These are phyloP conservation scores for Larimichthys polyactis DNA, from an alignment of 2,113 vertebrate species.

Conservation along the genomic window DNA sequence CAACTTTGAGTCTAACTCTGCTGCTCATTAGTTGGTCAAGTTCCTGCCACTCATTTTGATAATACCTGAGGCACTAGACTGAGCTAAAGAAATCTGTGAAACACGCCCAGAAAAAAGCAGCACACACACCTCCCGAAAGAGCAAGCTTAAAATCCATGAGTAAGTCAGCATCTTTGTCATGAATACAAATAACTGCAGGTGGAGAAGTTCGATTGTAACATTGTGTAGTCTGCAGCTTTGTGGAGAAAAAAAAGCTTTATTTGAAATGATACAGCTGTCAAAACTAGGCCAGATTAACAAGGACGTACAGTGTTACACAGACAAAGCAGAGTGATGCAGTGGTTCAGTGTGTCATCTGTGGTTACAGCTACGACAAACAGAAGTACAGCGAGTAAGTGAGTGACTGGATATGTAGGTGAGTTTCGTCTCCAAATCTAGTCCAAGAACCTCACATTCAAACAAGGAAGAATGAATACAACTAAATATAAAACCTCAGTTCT, in stretches of 20 bases:
- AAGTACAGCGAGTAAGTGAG: neutral
- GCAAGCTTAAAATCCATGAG: conserved; percentile 6
- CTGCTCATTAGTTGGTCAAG: conserved; percentile 20
- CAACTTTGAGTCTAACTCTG: conserved; percentile 3
- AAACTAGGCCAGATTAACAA: neutral
- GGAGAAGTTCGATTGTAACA: neutral
- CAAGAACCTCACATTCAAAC: neutral
- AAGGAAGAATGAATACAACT: neutral
- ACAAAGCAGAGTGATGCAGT: neutral
- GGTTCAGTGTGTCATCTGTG: conserved; percentile 1
- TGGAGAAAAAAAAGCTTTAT: neutral
- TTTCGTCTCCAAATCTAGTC: neutral
- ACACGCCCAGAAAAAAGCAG: conserved; percentile 21
- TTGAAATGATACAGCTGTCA: neutral
- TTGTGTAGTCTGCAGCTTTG: neutral
- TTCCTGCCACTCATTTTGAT: conserved; percentile 44
- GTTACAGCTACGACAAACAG: neutral
- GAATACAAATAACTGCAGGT: conserved; percentile 30
- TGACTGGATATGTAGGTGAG: neutral
- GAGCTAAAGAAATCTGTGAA: conserved; percentile 42
- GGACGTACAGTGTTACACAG: neutral
- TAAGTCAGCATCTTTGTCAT: neutral
- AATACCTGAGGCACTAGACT: conserved; percentile 46
- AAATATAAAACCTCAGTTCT: neutral
- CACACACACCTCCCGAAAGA: conserved; percentile 1